Conservation (phyloP, 2,888 invertebrate species). For the Pseudanteris insignis region DNA sequence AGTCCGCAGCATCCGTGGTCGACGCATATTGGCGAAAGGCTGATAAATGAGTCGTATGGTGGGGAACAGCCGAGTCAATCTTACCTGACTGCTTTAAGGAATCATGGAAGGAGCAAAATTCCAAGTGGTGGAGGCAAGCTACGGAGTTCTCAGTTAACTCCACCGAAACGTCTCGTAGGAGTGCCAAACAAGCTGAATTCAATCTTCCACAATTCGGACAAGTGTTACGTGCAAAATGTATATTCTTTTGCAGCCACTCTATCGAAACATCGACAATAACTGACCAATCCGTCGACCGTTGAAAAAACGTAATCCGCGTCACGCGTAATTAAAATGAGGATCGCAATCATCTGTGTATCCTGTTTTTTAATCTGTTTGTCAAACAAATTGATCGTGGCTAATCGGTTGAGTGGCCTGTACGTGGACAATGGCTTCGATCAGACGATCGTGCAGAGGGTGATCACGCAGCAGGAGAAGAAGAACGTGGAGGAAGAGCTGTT, state of each 20-base stretch:
- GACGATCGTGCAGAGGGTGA: conserved; percentile 80
- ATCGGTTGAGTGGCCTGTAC: conserved; percentile 22
- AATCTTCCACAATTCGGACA: conserved; percentile 2
- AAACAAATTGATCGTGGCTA: no score
- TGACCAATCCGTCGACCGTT: background rate
- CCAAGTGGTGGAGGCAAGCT: conserved; percentile 20
- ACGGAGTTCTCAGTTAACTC: conserved; percentile 5
- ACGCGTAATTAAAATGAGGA: conserved; percentile 10
- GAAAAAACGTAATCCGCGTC: background rate
- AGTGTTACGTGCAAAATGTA: conserved; percentile 9
- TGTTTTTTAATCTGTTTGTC: conserved; percentile 1
- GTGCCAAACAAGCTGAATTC: conserved; percentile 23
- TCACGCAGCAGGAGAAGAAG: conserved; percentile 79
- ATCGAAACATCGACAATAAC: background rate
- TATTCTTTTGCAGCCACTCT: conserved; percentile 1
- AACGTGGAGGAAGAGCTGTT: conserved; percentile 91
- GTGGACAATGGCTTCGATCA: conserved; percentile 81
- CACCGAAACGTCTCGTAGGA: conserved; percentile 24
- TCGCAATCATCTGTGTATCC: conserved; percentile 2
- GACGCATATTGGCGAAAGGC: no score
- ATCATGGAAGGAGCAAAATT: conserved; percentile 21
- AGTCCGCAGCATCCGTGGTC: no score
- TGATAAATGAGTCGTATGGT: conserved; percentile 2
- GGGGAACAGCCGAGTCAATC: conserved; percentile 12
- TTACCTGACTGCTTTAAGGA: conserved; percentile 25